Conservation (phyloP, 1,140 invertebrate genomes). For the Dysdera silvatica region DNA sequence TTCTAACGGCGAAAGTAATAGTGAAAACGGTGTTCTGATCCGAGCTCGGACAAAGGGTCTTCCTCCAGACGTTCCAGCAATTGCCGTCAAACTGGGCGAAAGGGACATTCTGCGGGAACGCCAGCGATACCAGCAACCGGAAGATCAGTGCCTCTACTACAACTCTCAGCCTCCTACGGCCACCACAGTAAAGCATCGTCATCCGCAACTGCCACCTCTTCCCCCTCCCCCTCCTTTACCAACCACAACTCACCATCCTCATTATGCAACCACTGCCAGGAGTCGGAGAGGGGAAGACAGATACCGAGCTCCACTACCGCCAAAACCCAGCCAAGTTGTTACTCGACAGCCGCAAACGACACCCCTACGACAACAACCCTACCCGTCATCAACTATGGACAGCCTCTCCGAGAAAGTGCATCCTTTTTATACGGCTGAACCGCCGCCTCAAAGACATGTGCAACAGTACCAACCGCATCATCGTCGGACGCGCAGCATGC, state of each 20-base stretch:
- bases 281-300: constrained; percentile 14
- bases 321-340: constrained; percentile 57
- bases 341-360: constrained; percentile 70
- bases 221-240: constrained; percentile 16
- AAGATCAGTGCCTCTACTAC: constrained; percentile 30
- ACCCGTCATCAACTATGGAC: background rate
- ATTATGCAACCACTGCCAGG: constrained; percentile 18
- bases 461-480: constrained; percentile 16
- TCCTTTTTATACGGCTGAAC: constrained; percentile 5
- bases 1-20: constrained; percentile 25
- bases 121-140: constrained; percentile 15
- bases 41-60: constrained; percentile 29
- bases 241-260: constrained; percentile 12
- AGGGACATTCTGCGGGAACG: constrained; percentile 27
- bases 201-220: constrained; percentile 1
- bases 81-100: constrained; percentile 23
- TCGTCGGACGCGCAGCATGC: constrained; percentile 20
- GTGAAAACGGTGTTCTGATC: constrained; percentile 30
- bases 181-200: constrained; percentile 1
- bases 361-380: background rate
- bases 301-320: constrained; percentile 39
- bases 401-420: background rate
- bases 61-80: constrained; percentile 25
- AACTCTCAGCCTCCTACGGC: constrained; percentile 25
- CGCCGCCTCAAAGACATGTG: background rate